Conservation (phyloP, 2,113 vertebrate species). For the Phalacrocorax brasilianus region DNA sequence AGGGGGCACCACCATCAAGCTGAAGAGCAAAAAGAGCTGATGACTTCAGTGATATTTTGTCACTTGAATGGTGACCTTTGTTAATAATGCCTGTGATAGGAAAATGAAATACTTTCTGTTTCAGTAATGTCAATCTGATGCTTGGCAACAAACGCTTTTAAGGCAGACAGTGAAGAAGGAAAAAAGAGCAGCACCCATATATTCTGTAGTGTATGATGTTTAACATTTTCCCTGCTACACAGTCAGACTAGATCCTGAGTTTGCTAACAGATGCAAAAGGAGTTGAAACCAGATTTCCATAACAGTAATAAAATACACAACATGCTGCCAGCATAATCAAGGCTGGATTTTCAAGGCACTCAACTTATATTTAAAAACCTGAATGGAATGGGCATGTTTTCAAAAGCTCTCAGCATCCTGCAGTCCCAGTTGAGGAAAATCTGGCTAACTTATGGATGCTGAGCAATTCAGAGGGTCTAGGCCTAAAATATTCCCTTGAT, state of each 20-base stretch:
- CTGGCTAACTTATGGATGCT: rapidly evolving
- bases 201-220: not conserved
- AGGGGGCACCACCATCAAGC: not conserved
- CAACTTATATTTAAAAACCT: not conserved
- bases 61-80: not conserved
- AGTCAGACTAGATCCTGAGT: slow-evolving; percentile 19
- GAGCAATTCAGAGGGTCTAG: not conserved
- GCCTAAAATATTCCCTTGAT: not conserved
- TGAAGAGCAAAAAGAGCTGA: not conserved
- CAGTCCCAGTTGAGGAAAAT: not conserved
- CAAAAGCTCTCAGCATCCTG: not conserved
- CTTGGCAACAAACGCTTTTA: not conserved
- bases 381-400: not conserved
- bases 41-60: not conserved
- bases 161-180: not conserved
- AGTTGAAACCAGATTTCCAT: not conserved
- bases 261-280: slow-evolving; percentile 14
- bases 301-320: slow-evolving; percentile 17
- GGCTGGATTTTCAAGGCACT: not conserved
- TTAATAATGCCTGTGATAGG: slow-evolving; percentile 6
- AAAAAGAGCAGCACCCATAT: not conserved
- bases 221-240: not conserved
- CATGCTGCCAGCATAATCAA: not conserved
- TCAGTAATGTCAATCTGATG: not conserved
- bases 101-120: slow-evolving; percentile 27